Base-by-base conservation (phyloP, 1,140 invertebrate species). In the Bombus sylvicola region DNA sequence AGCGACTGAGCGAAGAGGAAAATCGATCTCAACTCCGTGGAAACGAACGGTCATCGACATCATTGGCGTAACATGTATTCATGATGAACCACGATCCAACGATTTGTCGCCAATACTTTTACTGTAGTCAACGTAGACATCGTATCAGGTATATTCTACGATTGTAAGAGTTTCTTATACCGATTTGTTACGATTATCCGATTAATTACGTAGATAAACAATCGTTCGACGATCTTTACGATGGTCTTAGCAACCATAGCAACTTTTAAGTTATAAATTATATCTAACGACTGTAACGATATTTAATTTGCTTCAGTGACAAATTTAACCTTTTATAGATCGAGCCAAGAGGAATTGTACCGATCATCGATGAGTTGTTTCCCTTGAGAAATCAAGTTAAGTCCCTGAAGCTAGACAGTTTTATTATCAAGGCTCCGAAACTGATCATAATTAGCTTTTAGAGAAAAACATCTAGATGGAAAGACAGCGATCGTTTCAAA, bases 91-190 rank as follows among this genome's bases (percentile, higher is more conserved):
- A 94, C 92, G 92, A 94, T 87, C 69, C 91, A 68, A 81, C 91
- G 39, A 89, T 94, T 78, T 95, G 94, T 81, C 91, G 85, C 12
- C 92, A 92, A 77, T 95, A 95, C 71, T 95, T 95, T 89, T 95
- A 95, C 83, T 93, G 88, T 87, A 95, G 94, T 75, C 94, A 95
- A 82, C 92, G 94, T 72, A 92, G 94, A 77, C 93, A 94, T 73
- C 94, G 94, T 53, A 89, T 93, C 81, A 93, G 94, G 94, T 94
- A 94, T 31, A 41, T 4, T n/a, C 18, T 83, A 78, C n/a, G 22
- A 25, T 57, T 1, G 4, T 25, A 37, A 18, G 2, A 4, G 10
- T 37, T 77, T 41, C 34, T 22, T 22, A 8, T 66, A 59, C 22
- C n/a, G 6, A 34, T 31, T 57, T n/a, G 25, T 73, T 12, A 10